Conservation (phyloP, 1,140 invertebrate genomes). For the Galendromus occidentalis region DNA sequence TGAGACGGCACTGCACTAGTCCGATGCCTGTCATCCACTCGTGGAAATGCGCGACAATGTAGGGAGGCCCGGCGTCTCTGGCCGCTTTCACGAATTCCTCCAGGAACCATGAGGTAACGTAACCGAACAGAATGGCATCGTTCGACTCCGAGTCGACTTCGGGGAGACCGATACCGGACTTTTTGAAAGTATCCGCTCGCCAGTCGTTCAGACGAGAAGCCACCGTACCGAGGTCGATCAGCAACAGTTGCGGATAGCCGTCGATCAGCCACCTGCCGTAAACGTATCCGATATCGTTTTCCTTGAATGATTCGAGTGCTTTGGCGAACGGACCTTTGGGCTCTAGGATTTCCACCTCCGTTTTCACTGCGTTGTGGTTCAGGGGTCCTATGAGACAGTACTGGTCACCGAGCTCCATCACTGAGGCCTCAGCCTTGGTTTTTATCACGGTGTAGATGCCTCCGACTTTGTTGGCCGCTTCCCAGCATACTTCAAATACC, state of each 20-base stretch:
- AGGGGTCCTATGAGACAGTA: slow-evolving; percentile 30
- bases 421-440: slow-evolving; percentile 29
- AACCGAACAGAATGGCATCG: slow-evolving; percentile 88
- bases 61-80: background rate
- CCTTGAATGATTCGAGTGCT: slow-evolving; percentile 26
- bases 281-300: slow-evolving; percentile 27
- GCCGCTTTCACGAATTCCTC: slow-evolving; percentile 22
- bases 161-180: slow-evolving; percentile 40
- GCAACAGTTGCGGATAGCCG: slow-evolving; percentile 30
- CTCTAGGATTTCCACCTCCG: slow-evolving; percentile 29
- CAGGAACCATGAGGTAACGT: slow-evolving; percentile 80
- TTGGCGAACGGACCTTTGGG: slow-evolving; percentile 21
- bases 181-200: slow-evolving; percentile 28
- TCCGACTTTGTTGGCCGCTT: slow-evolving; percentile 32
- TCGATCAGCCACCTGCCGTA: slow-evolving; percentile 33
- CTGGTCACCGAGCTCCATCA: slow-evolving; percentile 30
- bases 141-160: slow-evolving; percentile 89
- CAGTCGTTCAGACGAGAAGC: slow-evolving; percentile 30
- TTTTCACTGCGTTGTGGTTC: slow-evolving; percentile 28
- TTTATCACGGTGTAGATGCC: slow-evolving; percentile 31
- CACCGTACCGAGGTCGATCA: slow-evolving; percentile 31
- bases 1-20: slow-evolving; percentile 26
- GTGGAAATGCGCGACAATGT: slow-evolving; percentile 30
- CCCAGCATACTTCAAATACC: slow-evolving; percentile 32
- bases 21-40: slow-evolving; percentile 32